Base-by-base conservation (phyloP, 2,888 invertebrate species). In the Spodoptera littoralis region DNA sequence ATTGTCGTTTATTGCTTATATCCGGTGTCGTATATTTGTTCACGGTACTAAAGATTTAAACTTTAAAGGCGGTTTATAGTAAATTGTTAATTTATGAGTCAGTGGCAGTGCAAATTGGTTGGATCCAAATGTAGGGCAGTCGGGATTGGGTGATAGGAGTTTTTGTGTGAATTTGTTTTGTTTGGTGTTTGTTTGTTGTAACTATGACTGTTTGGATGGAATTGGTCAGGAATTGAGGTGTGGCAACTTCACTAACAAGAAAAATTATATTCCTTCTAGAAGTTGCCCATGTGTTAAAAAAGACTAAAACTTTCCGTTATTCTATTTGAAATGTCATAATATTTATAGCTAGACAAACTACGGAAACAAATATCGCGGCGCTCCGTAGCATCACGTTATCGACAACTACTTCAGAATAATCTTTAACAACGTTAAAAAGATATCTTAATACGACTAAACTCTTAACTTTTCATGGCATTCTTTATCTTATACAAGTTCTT, bases 1-100 rank as follows among this genome's bases (percentile, higher is more conserved):
- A 89, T 89, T 89, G 88, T 85, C 80, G 83, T 61, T 90, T 79
- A 91, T 91, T 91, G 90, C 87, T 85, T 82, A 84, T 87, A 86
- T 91, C 92, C 91, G 90, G 84, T 76, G 73, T 78, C 80, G 70
- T 72, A 65, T 76, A 74, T 51, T 76, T 76, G 27, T 60, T 62
- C 77, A 73, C 57, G 62, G 50, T 36, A 36, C 18, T 56, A 69
- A 53, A 59, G 65, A 82, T 65, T 54, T 76, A 70, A 60, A 72
- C 53, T 58, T 62, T 65, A 62, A 70, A 60, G 67, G 76, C 77
- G 18, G 18, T 18, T 18, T 74, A 73, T 55, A 47, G 52, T 62
- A 64, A 77, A 73, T 73, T 69, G 65, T 3, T 11, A 43, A 18
- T 36, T 42, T 45, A 58, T 52, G 54, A 60, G 57, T 51, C 44